Conservation (phyloP, 2,113 vertebrate species). For the Syngnathus typhle region DNA sequence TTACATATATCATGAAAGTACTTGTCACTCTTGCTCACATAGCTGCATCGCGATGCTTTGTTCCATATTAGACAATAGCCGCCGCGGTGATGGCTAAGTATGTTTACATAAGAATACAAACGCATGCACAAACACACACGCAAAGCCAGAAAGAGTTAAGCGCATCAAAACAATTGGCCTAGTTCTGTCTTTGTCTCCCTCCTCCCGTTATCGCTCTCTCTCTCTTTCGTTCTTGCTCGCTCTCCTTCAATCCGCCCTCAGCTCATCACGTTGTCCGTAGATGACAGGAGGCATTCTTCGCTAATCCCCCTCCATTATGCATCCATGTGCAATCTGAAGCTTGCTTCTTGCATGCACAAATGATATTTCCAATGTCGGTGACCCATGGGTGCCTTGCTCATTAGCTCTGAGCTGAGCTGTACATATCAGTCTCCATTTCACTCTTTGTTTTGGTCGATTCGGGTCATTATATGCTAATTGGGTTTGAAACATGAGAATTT, state of each 20-base stretch:
- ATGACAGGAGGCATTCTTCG: conserved; percentile 67
- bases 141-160: conserved; percentile 45
- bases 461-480: conserved; percentile 50
- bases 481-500: conserved; percentile 38
- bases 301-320: conserved; percentile 62
- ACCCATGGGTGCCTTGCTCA: conserved; percentile 54
- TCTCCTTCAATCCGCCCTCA: conserved; percentile 58
- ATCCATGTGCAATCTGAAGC: conserved; percentile 43
- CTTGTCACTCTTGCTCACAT: not conserved
- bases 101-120: conserved; percentile 38
- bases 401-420: conserved; percentile 46
- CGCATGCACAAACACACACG: conserved; percentile 15
- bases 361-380: conserved; percentile 56
- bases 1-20: not conserved
- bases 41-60: conserved; percentile 2
- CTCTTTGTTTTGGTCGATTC: conserved; percentile 38
- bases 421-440: conserved; percentile 39
- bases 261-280: conserved; percentile 49
- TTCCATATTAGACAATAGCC: not conserved
- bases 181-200: conserved; percentile 59
- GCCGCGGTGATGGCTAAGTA: not conserved
- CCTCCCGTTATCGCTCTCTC: conserved; percentile 42
- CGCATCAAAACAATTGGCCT: conserved; percentile 62
- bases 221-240: conserved; percentile 40
- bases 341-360: conserved; percentile 44